phyloP scores from a whole-genome alignment of 2,888 invertebrate genomes.

The Anoncus sp. region DNA sequence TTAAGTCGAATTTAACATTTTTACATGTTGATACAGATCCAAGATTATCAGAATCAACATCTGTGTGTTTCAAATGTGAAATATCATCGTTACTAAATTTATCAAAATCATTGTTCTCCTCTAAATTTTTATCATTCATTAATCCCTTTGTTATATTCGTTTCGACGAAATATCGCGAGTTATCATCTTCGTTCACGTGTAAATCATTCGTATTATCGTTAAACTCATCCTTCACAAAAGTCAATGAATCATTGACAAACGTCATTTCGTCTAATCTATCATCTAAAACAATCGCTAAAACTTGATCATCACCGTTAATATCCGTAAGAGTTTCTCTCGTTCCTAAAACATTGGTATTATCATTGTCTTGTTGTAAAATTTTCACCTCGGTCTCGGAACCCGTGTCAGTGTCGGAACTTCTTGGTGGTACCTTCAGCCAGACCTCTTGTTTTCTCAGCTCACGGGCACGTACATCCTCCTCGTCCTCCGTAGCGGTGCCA shows the following conservation, averaged over 20 bases:
- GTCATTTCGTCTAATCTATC: constrained; percentile 47
- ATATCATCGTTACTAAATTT: constrained; percentile 59
- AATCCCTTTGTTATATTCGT: not conserved
- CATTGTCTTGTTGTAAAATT: constrained; percentile 71
- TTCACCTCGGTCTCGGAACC: constrained; percentile 91
- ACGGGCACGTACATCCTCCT: constrained; percentile 88
- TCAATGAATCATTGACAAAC: constrained; percentile 18
- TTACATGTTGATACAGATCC: constrained; percentile 17
- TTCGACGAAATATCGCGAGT: too few species aligned
- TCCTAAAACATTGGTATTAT: constrained; percentile 37
- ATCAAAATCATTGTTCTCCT: constrained; percentile 38
- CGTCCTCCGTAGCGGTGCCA: constrained; percentile 90
- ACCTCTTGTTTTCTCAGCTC: constrained; percentile 89
- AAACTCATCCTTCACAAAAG: constrained; percentile 20
- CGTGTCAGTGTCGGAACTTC: constrained; percentile 86
- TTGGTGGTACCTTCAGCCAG: constrained; percentile 86
- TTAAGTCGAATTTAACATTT: constrained; percentile 39
- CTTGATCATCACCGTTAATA: constrained; percentile 53
- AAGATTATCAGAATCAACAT: constrained; percentile 28
- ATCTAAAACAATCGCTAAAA: constrained; percentile 62
- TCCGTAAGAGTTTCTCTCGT: constrained; percentile 34
- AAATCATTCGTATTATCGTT: constrained; percentile 36
- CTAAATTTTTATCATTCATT: constrained; percentile 40
- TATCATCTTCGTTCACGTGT: too few species aligned
- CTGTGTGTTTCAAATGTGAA: constrained; percentile 58